Conservation (phyloP, 2,888 invertebrate genomes). For the Agriopis aurantiaria region DNA sequence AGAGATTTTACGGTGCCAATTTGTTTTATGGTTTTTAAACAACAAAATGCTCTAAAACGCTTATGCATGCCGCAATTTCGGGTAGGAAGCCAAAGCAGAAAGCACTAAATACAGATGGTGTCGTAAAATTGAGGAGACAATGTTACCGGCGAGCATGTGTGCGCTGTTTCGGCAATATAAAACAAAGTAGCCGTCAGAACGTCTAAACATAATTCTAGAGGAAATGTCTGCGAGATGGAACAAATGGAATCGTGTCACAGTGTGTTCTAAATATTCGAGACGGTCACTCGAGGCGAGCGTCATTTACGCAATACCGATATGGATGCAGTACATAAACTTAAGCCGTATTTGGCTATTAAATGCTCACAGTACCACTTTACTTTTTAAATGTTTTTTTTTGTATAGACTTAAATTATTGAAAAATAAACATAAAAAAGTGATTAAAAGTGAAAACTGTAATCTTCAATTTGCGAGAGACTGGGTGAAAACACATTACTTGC, state of each 20-base stretch:
- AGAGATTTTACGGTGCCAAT: slow-evolving; percentile 20
- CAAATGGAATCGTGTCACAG: slow-evolving; percentile 66
- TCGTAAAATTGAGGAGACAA: slow-evolving; percentile 57
- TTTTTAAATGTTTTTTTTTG: too few species aligned
- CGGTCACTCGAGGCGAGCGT: slow-evolving; percentile 56
- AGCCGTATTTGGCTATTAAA: slow-evolving; percentile 12
- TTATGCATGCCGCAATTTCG: slow-evolving; percentile 26
- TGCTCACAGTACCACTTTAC: slow-evolving; percentile 37
- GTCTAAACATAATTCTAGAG: slow-evolving; percentile 60
- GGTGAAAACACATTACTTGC: too few species aligned
- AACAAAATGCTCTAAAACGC: slow-evolving; percentile 28
- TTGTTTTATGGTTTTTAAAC: slow-evolving; percentile 21
- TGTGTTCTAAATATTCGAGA: slow-evolving; percentile 64
- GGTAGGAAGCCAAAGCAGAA: slow-evolving; percentile 41
- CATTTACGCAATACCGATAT: slow-evolving; percentile 38
- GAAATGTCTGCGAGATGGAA: slow-evolving; percentile 62
- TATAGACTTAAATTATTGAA: too few species aligned
- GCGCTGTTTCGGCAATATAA: slow-evolving; percentile 43
- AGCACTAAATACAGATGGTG: slow-evolving; percentile 49
- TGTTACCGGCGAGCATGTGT: slow-evolving; percentile 49
- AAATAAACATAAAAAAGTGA: too few species aligned
- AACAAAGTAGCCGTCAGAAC: slow-evolving; percentile 54
- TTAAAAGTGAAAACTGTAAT: too few species aligned
- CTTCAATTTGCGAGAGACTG: too few species aligned
- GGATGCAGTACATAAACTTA: slow-evolving; percentile 23